Conservation (phyloP, 2,113 vertebrate genomes). For the Nycticryphes semicollaris region DNA sequence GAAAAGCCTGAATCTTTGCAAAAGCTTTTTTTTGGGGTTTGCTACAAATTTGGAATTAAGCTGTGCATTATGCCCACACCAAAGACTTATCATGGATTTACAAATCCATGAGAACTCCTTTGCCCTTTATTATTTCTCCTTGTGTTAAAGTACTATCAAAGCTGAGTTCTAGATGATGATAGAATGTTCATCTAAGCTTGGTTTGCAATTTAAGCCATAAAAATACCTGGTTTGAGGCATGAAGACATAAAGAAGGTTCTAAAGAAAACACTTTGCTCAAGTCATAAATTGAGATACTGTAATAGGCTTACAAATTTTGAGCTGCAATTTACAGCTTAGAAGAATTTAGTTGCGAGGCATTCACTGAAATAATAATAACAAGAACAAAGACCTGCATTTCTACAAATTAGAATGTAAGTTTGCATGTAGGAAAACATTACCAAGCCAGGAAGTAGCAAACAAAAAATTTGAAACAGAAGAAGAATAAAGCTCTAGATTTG, state of each 20-base stretch:
- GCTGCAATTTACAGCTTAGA: neutral
- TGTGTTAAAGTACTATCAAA: neutral
- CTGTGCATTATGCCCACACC: neutral
- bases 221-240: neutral
- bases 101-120: neutral
- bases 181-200: neutral
- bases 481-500: slow-evolving; percentile 11
- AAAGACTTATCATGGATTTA: neutral
- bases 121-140: neutral
- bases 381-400: neutral
- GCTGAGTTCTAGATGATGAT: neutral
- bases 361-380: neutral
- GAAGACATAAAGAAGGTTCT: neutral
- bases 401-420: neutral
- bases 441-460: neutral
- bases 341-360: neutral
- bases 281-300: neutral
- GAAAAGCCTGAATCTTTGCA: neutral
- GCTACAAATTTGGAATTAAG: neutral
- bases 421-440: slow-evolving; percentile 8
- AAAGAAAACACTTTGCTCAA: neutral
- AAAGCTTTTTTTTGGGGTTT: neutral
- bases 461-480: slow-evolving; percentile 14
- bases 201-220: neutral
- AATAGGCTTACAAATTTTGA: neutral